Base-by-base conservation (phyloP, 2,113 vertebrate species). In the Notothenia rossii region DNA sequence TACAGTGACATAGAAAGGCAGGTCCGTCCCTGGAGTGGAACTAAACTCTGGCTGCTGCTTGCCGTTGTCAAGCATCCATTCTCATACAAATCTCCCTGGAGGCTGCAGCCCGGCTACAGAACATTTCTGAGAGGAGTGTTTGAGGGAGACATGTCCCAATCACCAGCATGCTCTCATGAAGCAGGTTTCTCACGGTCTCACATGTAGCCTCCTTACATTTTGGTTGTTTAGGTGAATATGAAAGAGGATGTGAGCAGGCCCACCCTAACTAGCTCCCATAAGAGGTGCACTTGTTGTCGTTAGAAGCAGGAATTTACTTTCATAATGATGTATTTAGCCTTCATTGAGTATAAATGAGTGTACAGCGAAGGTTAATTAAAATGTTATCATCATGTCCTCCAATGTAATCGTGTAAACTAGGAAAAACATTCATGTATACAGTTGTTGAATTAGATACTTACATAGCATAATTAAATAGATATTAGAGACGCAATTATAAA, bases 11-110 rank as follows among this genome's bases (percentile, higher is more conserved):
- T 74, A 72, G 77, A 84, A 76, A 81, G 84, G 83, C 84, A 82
- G 80, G 79, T 81, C 87, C 85, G 60, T 85, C 80, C 86, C 88
- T 72, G 79, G 85, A 88, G 85, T 89, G 86, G 83, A 87, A 89
- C 88, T 82, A 64, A 89, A 88, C 84, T 82, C 72, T 77, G 79
- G 71, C 80, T 82, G 68, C 22, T 75, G 63, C 71, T 71, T 7
- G 79, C 82, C 17, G 17, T 80, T 83, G 66, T 85, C 77, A 77
- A 82, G 76, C 79, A 90, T 87, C 73, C 74, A 72, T 83, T 83
- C 75, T 91, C 73, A 84, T 84, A 72, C 76, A 77, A 72, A 73
- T 71, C 50, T 89, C 83, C 74, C 83, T 58, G 61, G 69, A 82
- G 87, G 83, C 65, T 79, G 79, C 62, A 70, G 79, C 36, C 36